Evolutionary conservation across 1,140 invertebrate genomes (phyloP), one percentile per base, ranked within the genome.

Genomic region (Onthophagus taurus): DNA sequence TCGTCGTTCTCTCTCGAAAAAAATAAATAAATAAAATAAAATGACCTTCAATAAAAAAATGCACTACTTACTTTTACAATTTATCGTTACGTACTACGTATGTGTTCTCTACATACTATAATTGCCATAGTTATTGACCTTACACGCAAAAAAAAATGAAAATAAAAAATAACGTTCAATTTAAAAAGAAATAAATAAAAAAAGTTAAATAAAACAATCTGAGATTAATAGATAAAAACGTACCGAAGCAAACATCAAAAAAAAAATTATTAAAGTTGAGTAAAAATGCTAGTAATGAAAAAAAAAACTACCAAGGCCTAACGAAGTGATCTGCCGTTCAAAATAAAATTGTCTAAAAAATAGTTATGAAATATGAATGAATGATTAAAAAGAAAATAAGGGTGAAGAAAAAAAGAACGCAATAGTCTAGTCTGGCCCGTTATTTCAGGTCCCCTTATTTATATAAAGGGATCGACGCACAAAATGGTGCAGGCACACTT

Each of bases 391-490:
- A 38, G 37, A 35, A 44, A 41, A 42, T 29, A 43, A 41, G 39
- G n/a, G n/a, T n/a, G n/a, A n/a, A n/a, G n/a, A n/a, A n/a, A 14
- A 41, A 19, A 19, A 37, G 29, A 24, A 29, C 23, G 24, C 21
- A 41, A 41, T 41, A 41, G 38, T 41, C 38, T 41, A 41, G 38
- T 41, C 38, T 26, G 9, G 34, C 14, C 23, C 20, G 38, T 53
- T 48, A 36, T 23, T 21, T 42, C 24, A 41, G 43, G 53, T 44
- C 49, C 52, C 44, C 50, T 46, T 48, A 48, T 23, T 26, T n/a
- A n/a, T n/a, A n/a, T n/a, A n/a, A n/a, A n/a, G n/a, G n/a, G 52
- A 44, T 49, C 48, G 19, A 49, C 41, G 49, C 53, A 57, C 48
- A 51, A 39, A 39, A 35, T n/a, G n/a, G 45, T 50, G 48, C 45